Evolutionary conservation across 92 coral and sea anemone species (phyloP), one percentile per base, ranked within the genome.

Genomic region (Phenganax marumi): DNA sequence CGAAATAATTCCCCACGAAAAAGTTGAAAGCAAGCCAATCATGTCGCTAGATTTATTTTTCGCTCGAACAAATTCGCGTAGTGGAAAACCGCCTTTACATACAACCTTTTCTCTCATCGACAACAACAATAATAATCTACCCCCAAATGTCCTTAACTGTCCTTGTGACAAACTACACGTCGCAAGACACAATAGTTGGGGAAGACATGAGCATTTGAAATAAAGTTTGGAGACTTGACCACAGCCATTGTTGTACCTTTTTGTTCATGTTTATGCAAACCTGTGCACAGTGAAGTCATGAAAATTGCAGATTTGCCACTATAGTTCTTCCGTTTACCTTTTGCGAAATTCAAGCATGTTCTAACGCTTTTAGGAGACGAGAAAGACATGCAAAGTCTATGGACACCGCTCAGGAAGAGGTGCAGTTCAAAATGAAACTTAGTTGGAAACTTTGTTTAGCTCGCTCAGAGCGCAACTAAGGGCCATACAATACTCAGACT

Each of bases 401-500:
- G 85, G 99, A 96, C 81, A 96, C 93, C 33, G 99, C 99, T 26
- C 99, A 96, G 75, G 99, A 96, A 66, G 99, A 96, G 89, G 99
- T 96, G 5, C 43, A 33, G 2, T 33, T 33, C 43, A 5, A 33
- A 33, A 5, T 33, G 43, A 33, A 33, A 5, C 5, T 33, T 33
- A 33, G 2, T 33, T 33, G 5, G 43, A 33, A 33, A 33, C 43
- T 33, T 33, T 33, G 43, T 33, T 5, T 33, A 33, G 43, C 43
- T 33, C 5, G 43, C 5, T 33, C 43, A 33, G 43, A 33, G 43
- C 43, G 5, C 43, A 33, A 33, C 43, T 33, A 2, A 33, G 43
- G 5, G 5, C 43, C 43, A 33, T 33, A 33, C 73, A 0, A 82
- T 62, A 12, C 0, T 19, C 63, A 17, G 9, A 8, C 18, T 25